Base-by-base conservation (phyloP, 64 coral and sea anemone species). In the Montipora foliosa region DNA sequence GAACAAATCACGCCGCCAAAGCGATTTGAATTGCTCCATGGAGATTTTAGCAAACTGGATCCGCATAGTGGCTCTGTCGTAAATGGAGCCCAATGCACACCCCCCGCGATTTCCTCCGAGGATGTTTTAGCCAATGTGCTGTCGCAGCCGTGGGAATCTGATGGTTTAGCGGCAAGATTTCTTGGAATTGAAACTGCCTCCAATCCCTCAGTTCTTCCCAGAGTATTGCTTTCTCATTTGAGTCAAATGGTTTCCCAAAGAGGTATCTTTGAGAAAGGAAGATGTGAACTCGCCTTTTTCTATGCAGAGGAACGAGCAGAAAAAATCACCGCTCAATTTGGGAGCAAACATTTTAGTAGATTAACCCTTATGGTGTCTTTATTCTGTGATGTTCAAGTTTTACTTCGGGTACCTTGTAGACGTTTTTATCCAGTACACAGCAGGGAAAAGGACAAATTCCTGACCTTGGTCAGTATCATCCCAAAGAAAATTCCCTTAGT, bases 41-140 rank as follows among this genome's bases (percentile, higher is more conserved):
- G 87, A 19, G 98, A 99, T 89, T 96, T 99, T 78, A 93, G 92
- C 72, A 99, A 96, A 93, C 89, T 99, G 52, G 98, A 99, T 83
- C 94, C 92, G 4, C 92, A 96, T 69, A 89, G 89, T 73, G 87
- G 87, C 46, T 80, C 89, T 4, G 21, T 69, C 2, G 58, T 58
- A 6, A 95, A 76, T 59, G 70, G 89, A 44, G 70, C 76, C 1
- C n/a, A 79, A 13, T 97, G 98, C 25, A 92, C 64, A 80, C 76
- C 92, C 12, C 98, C 98, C 5, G 92, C 95, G 17, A 90, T 99
- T 25, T 74, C 76, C 11, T 99, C 98, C 21, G 72, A 94, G 46
- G 95, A 96, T 79, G 87, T 99, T 50, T 94, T 99, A 25, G 17
- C 75, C 15, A 72, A 59, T 7, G 74, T 96, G 16, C 20, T 89